phyloP scores from a whole-genome alignment of 2,888 invertebrate genomes.

The Sarcophaga carnaria region DNA sequence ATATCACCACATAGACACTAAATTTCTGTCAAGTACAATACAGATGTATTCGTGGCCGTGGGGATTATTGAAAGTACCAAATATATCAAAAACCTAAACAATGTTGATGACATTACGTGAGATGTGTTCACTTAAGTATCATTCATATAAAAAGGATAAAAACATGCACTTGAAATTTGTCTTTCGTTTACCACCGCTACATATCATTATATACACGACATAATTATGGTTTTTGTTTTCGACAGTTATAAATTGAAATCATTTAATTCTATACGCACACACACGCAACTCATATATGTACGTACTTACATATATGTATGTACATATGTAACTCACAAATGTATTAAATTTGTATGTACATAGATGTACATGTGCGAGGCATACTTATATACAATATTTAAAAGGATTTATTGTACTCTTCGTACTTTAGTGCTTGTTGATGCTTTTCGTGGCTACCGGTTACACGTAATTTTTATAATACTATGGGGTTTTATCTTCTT shows the following conservation, averaged over 20 bases:
- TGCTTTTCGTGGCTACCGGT: too few species aligned
- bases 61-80: not conserved
- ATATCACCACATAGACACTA: not conserved
- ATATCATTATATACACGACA: constrained; percentile 7
- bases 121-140: not conserved
- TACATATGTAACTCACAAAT: too few species aligned
- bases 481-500: too few species aligned
- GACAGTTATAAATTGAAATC: constrained; percentile 23
- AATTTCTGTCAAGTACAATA: not conserved
- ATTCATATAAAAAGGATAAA: constrained; percentile 1
- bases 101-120: not conserved
- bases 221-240: constrained; percentile 27
- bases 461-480: too few species aligned
- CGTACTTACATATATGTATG: not conserved
- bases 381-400: too few species aligned
- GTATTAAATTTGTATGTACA: too few species aligned
- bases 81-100: not conserved
- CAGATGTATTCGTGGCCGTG: not conserved
- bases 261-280: constrained; percentile 4
- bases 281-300: not conserved
- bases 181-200: not conserved
- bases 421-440: too few species aligned
- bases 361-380: not conserved
- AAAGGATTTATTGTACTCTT: too few species aligned
- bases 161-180: not conserved